Evolutionary conservation across 2,113 vertebrate genomes (phyloP), one percentile per base, ranked within the genome.

Genomic region (Elephantulus edwardii): DNA sequence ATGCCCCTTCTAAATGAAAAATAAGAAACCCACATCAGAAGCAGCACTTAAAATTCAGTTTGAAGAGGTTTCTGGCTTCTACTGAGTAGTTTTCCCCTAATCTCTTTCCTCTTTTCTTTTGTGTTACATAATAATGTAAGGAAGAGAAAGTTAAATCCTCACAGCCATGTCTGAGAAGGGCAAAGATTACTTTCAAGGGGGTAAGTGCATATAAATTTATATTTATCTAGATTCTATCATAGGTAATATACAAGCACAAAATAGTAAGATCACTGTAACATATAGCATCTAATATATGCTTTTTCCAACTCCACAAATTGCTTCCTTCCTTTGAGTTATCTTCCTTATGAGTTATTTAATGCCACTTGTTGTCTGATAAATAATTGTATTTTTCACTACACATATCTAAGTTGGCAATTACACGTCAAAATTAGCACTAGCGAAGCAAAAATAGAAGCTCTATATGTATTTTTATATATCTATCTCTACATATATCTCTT

Each of bases 1-100:
- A 92, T 48, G 78, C 35, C 68, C 52, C n/a, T 83, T 95, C 95
- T 91, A 70, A 93, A 83, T 81, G 44, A 86, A 91, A 94, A n/a
- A 85, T 62, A 80, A 88, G 3, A 94, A 95, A 92, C 85, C 91
- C 35, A 74, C 38, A 91, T 96, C 80, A 96, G 74, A 93, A 95
- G 80, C 42, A 95, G 56, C 74, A 94, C 50, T 96, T 96, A 92
- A 94, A 96, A 97, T 97, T 96, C 86, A 88, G 93, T 88, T 71
- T 93, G 72, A 78, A 95, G 89, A 94, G 56, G 35, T 88, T 72
- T 24, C 88, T 92, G 64, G 35, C 50, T 76, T 95, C 50, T 94
- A 86, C 81, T 93, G 30, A 86, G 82, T 76, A 50, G 12, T 13
- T 71, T 48, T 83, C 12, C 42, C 46, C 66, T 85, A 81, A 86